Base-by-base conservation (phyloP, 2,113 vertebrate genomes). In the Ammodytes dubius region DNA sequence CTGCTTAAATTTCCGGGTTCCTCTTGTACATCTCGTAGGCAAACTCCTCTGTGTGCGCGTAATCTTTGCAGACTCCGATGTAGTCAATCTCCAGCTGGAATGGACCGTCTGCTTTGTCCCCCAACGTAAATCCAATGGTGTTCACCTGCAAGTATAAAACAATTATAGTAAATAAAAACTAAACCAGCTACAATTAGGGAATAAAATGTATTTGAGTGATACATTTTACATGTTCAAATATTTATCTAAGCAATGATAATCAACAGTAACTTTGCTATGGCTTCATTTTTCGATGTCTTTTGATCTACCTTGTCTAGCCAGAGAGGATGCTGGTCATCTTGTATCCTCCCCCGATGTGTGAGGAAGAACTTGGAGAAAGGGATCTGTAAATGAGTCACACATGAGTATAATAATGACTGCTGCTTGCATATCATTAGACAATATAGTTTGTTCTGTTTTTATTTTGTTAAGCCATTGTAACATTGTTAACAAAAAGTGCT, bases 321-420 rank as follows among this genome's bases (percentile, higher is more conserved):
- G 7, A 99, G 39, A n/a, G 84, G 77, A 67, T 95, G 86, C 79
- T 99, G 98, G n/a, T 74, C 19, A 74, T 99, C 98, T 64, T 97
- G 97, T 86, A 99, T 84, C 92, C 97, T 96, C 63, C 98, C 97
- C 12, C 88, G 94, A 91, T 95, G 96, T 61, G 97, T 94, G n/a
- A 98, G 90, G 84, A 99, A 98, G 88, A 99, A 99, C 89, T 99
- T 99, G 12, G 98, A 99, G 90, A 99, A 99, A 0, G 97, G 97
- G 73, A 99, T 97, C 97, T 99, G 93, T 61, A 40, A 88, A 76
- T n/a, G 2, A 81, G 7, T 0, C 6, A n/a, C n/a, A 64, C 1
- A 1, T 5, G 0, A n/a, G n/a, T 1, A 42, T 68, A 27, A 61
- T 1, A 64, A 73, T 10, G 2, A 69, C 49, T 14, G 7, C 49